These are phyloP conservation scores for Drosophila seguyi DNA, from an alignment of 1,140 invertebrate species.

Conservation along the genomic window DNA sequence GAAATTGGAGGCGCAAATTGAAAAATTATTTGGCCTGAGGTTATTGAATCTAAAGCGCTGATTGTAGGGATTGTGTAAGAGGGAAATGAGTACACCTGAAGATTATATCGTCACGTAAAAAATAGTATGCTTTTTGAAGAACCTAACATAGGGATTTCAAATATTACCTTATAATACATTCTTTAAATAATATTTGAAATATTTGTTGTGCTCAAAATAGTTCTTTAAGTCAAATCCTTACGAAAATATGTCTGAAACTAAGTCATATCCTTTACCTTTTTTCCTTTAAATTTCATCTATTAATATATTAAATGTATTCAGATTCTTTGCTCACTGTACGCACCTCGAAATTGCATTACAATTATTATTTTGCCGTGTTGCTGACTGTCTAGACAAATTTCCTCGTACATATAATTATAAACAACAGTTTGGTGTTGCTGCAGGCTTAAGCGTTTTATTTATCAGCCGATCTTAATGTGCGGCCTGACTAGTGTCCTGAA, in stretches of 20 bases:
- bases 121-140: not conserved
- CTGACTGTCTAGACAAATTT: conserved; percentile 74
- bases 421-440: conserved; percentile 2
- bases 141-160: not conserved
- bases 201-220: too few relatives aligned
- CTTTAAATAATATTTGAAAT: not conserved
- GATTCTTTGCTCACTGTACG: conserved; percentile 1
- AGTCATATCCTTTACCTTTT: not conserved
- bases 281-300: not conserved
- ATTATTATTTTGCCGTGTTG: conserved; percentile 37
- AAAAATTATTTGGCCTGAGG: conserved; percentile 65
- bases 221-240: too few relatives aligned
- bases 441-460: conserved; percentile 24
- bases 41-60: conserved; percentile 57
- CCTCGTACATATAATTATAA: conserved; percentile 45
- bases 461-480: conserved; percentile 55
- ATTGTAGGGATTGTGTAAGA: conserved; percentile 47
- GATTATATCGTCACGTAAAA: not conserved
- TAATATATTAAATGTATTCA: not conserved
- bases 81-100: conserved; percentile 19
- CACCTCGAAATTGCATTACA: conserved; percentile 39
- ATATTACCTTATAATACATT: not conserved
- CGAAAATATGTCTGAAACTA: not conserved
- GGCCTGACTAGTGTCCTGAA: conserved; percentile 43
- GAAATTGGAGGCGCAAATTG: conserved; percentile 73